These are phyloP conservation scores for Liasis olivaceus DNA, from an alignment of 2,797 vertebrate species.

Conservation along the genomic window DNA sequence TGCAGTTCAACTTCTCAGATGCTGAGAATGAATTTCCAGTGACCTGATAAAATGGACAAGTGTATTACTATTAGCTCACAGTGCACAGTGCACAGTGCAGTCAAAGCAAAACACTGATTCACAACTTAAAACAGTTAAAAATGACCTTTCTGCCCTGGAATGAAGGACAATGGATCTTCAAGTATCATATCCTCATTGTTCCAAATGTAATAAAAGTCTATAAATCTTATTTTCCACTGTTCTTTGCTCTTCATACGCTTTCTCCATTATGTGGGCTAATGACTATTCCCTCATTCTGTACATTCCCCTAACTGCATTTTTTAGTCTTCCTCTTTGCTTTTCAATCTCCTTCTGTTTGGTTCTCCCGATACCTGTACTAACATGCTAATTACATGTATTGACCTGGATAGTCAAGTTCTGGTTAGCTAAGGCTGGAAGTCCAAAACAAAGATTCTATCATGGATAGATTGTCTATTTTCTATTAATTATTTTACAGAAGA, in stretches of 20 bases:
- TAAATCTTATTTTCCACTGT: background rate
- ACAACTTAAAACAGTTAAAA: slow-evolving; percentile 47
- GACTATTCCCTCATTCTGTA: background rate
- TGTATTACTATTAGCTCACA: slow-evolving; percentile 27
- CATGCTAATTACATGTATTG: background rate
- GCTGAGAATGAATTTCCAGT: slow-evolving; percentile 45
- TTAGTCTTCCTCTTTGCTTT: background rate
- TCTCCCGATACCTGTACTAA: background rate
- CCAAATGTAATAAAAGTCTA: background rate
- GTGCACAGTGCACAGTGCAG: slow-evolving; percentile 26
- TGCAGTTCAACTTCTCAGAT: slow-evolving; percentile 41
- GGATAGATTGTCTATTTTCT: background rate
- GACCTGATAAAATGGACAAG: slow-evolving; percentile 43
- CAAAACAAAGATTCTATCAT: background rate
- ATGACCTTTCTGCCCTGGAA: background rate
- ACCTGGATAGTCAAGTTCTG: background rate
- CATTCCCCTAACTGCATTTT: background rate
- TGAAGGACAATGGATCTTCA: background rate
- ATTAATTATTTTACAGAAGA: fast-evolving
- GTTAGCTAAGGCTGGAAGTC: fast-evolving
- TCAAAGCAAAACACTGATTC: slow-evolving; percentile 41
- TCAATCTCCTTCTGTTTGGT: background rate
- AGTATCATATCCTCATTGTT: background rate
- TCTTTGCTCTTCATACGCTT: background rate
- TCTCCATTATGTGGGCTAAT: background rate